phyloP scores from a whole-genome alignment of 2,888 invertebrate genomes.

The Nephrotoma appendiculata region DNA sequence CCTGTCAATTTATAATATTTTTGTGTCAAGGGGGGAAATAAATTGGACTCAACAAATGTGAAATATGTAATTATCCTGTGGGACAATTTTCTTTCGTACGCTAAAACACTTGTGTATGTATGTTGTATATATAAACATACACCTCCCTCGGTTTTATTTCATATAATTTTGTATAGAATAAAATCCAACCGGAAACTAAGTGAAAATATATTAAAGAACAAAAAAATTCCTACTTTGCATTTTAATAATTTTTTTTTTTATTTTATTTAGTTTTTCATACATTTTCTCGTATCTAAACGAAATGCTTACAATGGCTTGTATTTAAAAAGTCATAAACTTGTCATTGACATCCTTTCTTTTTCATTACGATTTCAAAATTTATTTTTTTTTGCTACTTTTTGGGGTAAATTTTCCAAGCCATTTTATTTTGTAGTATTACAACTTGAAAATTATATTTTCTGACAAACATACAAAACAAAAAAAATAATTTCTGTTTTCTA shows the following conservation, averaged over 20 bases:
- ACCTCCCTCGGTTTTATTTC: neutral
- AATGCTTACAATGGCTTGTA: neutral
- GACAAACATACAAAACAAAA: neutral
- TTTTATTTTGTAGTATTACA: neutral
- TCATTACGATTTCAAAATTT: neutral
- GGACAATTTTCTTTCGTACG: neutral
- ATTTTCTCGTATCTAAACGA: neutral
- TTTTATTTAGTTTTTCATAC: neutral
- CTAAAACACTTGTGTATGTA: neutral
- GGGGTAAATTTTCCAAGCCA: neutral
- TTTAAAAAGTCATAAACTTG: conserved; percentile 4
- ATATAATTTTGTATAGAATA: neutral
- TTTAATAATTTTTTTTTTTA: neutral
- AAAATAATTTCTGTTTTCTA: neutral
- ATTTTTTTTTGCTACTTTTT: neutral
- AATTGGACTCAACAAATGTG: neutral
- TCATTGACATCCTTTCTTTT: conserved; percentile 2
- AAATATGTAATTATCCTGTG: neutral
- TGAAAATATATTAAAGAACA: neutral
- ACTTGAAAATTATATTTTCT: neutral
- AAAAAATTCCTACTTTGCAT: neutral
- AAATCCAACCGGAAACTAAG: neutral
- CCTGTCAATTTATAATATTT: neutral
- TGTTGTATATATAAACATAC: neutral
- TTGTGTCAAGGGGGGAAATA: neutral